Evolutionary conservation across 23 tunicate species (phyloP), one percentile per base, ranked within the genome.

Genomic region (Trididemnum clinides): DNA sequence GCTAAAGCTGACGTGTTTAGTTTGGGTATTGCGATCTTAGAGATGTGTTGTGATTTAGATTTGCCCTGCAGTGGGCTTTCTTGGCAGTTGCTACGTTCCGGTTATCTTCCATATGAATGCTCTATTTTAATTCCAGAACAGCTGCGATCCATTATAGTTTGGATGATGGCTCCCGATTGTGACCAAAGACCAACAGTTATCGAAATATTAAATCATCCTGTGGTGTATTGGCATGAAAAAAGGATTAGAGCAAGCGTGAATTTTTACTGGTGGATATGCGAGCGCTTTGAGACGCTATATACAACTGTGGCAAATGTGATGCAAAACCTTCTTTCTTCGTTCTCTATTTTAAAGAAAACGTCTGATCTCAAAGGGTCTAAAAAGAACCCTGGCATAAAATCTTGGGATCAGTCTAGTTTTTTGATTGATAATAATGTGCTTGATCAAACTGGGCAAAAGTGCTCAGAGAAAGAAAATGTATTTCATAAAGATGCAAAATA

Each of bases 1-100:
- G 74, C 80, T 0, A 92, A 92, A 57, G 97, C 97, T 21, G 97
- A 92, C 33, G 97, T 92, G 0, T 92, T 88, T 69, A 92, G 97
- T 59, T 89, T 92, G 35, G 97, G 97, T 15, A 92, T 92, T 58
- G 84, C 97, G 0, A 62, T 92, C 34, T 77, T 92, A 28, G 97
- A 88, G 71, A 36, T 88, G 25, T 51, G 86, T 35, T 87, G 87
- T 51, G 66, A 86, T 59, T 37, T 92, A n/a, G 92, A 92, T 19
- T 70, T 92, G 30, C 97, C 97, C 26, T 58, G 71, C 0, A 49
- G 86, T 87, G 97, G 97, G 5, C 4, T 50, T 25, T 75, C 92
- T 6, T 92, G 97, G 97, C 97, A 86, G 63, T 50, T 91, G 28
- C 72, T 91, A 0, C 82, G 96, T 33, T 71, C 58, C n/a, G 96